Conservation (phyloP, 2,113 vertebrate species). For the Pygoscelis adeliae region DNA sequence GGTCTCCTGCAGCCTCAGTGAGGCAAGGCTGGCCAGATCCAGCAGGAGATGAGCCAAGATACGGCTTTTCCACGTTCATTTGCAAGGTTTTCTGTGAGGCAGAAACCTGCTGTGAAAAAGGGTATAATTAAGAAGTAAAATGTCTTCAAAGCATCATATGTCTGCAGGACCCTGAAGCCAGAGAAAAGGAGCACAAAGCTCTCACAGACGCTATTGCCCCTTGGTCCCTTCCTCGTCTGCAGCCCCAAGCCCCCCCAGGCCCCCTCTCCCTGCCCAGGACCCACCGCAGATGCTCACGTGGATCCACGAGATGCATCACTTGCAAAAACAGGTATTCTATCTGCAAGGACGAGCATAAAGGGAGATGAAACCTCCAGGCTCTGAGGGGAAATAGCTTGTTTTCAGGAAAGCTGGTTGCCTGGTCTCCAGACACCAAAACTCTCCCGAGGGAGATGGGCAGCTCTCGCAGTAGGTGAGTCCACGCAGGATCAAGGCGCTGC, state of each 20-base stretch:
- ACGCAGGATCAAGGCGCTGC: background rate
- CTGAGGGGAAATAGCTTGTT: background rate
- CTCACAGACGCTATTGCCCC: accelerated
- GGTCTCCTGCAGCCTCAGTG: too few relatives aligned
- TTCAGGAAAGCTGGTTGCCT: background rate
- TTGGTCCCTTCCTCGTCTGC: background rate
- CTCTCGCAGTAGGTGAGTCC: background rate
- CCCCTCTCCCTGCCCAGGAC: background rate
- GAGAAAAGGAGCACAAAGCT: background rate
- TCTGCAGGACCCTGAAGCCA: background rate
- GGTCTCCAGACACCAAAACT: background rate
- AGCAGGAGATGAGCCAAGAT: background rate
- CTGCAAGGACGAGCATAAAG: background rate
- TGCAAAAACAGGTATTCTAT: background rate
- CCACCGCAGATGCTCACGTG: accelerated
- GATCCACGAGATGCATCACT: background rate
- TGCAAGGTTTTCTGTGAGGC: background rate
- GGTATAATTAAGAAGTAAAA: background rate
- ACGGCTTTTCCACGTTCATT: background rate
- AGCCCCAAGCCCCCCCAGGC: background rate
- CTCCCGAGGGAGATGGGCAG: background rate
- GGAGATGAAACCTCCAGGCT: background rate
- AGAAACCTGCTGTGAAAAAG: background rate
- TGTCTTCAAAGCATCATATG: background rate
- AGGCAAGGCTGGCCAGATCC: background rate